Evolutionary conservation across 1,140 invertebrate species (phyloP), one percentile per base, ranked within the genome.

Genomic region (Coelopa frigida): DNA sequence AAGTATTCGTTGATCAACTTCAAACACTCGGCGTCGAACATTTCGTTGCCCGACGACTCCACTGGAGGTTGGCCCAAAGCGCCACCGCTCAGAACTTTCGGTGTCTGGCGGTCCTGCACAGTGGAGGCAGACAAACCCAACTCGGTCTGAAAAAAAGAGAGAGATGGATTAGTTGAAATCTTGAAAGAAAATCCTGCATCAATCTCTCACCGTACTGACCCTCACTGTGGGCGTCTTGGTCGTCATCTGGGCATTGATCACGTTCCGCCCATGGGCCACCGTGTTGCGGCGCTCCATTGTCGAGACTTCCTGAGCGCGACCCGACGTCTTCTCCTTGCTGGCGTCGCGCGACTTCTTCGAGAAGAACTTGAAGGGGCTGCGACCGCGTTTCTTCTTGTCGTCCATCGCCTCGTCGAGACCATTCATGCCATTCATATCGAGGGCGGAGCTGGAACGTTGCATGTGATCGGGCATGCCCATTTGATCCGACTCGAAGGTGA

Each of bases 1-100:
- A 94, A 97, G 71, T 98, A 98, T 72, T 99, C 95, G 66, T 98
- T 94, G 59, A 98, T 93, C 7, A 94, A 72, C 62, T 93, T 94
- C 26, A 97, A 72, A 61, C 88, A 92, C 40, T 90, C 88, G 0
- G 79, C 72, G 59, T 94, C 89, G 57, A 83, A 90, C 46, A 91
- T 82, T 66, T 93, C 87, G 57, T 87, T 83, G 46, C 84, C 86
- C 35, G 86, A 80, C 0, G 81, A 75, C 63, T 89, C 87, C 0
- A 86, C 78, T 5, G 81, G 77, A 2, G 76, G 78, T 7, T 78
- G 77, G 0, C 79, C 76, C 2, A 84, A 68, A 11, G 73, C 74
- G 11, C 68, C 70, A 0, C 81, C 78, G 0, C 84, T 84, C 74
- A 89, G 79, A 27, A 80, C 78, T 56, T 88, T 88, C 37, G 78